These are phyloP conservation scores for Marisa cornuarietis DNA, from an alignment of 1,140 invertebrate species.

Conservation along the genomic window DNA sequence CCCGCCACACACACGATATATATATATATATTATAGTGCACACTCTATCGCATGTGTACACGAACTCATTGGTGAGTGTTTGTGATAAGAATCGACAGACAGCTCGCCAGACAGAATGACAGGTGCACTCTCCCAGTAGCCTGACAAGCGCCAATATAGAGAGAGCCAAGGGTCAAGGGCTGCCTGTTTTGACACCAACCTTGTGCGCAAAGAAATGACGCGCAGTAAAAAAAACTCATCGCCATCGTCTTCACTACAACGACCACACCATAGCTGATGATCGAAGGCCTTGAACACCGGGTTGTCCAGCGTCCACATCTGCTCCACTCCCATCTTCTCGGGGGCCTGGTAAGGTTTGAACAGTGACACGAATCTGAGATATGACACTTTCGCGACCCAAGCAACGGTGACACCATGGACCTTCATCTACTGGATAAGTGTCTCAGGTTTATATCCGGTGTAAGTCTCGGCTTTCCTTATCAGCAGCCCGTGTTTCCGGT, in stretches of 20 bases:
- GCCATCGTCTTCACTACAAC: conserved; percentile 72
- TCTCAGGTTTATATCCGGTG: too few species aligned
- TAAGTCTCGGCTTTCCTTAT: too few species aligned
- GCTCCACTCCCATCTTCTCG: neutral
- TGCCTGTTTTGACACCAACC: conserved; percentile 62
- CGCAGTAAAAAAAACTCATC: conserved; percentile 71
- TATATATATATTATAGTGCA: too few species aligned
- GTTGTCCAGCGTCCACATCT: conserved; percentile 35
- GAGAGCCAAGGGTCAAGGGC: neutral
- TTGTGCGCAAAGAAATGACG: conserved; percentile 70
- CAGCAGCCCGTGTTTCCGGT: too few species aligned
- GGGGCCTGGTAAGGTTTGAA: neutral
- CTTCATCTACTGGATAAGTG: too few species aligned
- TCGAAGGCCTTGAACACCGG: conserved; percentile 39
- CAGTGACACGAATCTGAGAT: too few species aligned
- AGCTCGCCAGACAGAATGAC: neutral
- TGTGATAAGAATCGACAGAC: neutral
- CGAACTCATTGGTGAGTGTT: neutral
- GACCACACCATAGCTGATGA: conserved; percentile 56
- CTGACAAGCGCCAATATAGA: neutral
- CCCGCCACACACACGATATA: too few species aligned
- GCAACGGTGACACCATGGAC: too few species aligned
- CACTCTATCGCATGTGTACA: too few species aligned
- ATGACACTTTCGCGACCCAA: too few species aligned
- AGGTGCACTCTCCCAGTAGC: neutral